A percentile compares a stretch with the other conserved stretches of the same genome.
These are phyloP conservation scores for Drosophila neotestacea DNA, from an alignment of 2,888 invertebrate genomes.

Conservation along the genomic window DNA sequence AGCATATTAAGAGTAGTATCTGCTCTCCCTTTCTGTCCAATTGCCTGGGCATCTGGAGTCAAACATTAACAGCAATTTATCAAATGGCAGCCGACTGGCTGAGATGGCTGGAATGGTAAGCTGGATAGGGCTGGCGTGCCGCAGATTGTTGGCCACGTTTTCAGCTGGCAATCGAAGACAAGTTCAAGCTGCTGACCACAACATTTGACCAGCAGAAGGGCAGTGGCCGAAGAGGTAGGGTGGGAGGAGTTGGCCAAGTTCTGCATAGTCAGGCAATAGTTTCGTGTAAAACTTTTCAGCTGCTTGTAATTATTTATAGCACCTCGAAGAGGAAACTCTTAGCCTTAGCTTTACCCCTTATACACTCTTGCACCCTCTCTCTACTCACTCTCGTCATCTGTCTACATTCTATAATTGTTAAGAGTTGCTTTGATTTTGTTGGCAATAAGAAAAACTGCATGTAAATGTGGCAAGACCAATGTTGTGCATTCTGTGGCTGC, in stretches of 20 bases:
- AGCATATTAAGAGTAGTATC: slow-evolving; percentile 18
- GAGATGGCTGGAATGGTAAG: slow-evolving; percentile 11
- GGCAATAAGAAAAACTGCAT: slow-evolving; percentile 10
- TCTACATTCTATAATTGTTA: slow-evolving; percentile 45
- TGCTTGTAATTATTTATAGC: slow-evolving; percentile 76
- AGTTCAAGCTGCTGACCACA: slow-evolving; percentile 54
- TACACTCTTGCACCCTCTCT: not conserved
- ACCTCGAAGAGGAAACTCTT: slow-evolving; percentile 52
- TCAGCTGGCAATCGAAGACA: slow-evolving; percentile 52
- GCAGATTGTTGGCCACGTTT: slow-evolving; percentile 55
- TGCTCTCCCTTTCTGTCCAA: slow-evolving; percentile 6
- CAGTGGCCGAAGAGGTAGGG: not conserved
- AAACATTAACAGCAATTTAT: slow-evolving; percentile 56
- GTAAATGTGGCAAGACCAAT: slow-evolving; percentile 38
- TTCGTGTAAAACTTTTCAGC: slow-evolving; percentile 62
- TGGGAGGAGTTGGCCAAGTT: slow-evolving; percentile 34
- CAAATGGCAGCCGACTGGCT: slow-evolving; percentile 27
- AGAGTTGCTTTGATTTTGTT: slow-evolving; percentile 49
- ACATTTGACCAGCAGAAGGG: slow-evolving; percentile 41
- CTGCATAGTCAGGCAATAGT: slow-evolving; percentile 57
- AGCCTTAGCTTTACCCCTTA: slow-evolving; percentile 4
- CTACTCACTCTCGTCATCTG: not conserved
- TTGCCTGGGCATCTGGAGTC: slow-evolving; percentile 43
- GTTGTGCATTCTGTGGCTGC: slow-evolving; percentile 36
- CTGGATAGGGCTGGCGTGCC: slow-evolving; percentile 40